Evolutionary conservation across 2,113 vertebrate genomes (phyloP).

Genomic region (Tapirus terrestris): DNA sequence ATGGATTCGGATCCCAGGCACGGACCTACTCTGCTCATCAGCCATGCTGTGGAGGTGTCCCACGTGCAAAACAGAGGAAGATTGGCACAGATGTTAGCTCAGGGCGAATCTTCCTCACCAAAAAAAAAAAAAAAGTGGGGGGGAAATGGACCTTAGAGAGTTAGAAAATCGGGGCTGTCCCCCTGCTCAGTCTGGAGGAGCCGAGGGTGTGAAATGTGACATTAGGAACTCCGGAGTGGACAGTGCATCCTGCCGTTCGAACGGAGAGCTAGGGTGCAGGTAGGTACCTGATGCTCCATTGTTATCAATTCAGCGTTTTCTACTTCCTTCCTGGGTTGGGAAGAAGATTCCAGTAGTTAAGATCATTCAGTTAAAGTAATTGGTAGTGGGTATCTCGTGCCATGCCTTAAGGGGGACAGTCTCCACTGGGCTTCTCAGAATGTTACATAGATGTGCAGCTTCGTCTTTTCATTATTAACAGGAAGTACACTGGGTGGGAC

Average conservation of each 20-base stretch:
- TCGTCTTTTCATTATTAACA: background rate
- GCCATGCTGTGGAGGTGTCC: too few relatives aligned
- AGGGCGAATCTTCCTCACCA: too few relatives aligned
- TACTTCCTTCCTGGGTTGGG: background rate
- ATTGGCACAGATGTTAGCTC: too few relatives aligned
- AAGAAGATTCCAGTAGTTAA: background rate
- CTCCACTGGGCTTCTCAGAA: background rate
- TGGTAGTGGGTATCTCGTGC: background rate
- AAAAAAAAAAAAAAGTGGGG: too few relatives aligned
- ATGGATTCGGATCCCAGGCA: too few relatives aligned
- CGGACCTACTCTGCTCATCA: too few relatives aligned
- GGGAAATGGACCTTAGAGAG: background rate
- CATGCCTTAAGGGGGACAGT: background rate
- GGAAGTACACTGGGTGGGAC: background rate
- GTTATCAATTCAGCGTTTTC: background rate
- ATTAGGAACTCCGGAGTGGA: background rate
- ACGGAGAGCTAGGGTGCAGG: too few relatives aligned
- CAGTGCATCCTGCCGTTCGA: background rate
- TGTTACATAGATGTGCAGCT: fast-evolving
- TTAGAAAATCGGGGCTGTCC: background rate
- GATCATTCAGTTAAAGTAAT: background rate
- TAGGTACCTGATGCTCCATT: fast-evolving
- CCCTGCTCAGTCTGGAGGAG: background rate
- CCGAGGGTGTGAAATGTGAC: background rate
- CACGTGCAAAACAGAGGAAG: too few relatives aligned